Evolutionary conservation across 2,888 invertebrate species (phyloP), one percentile per base, ranked within the genome.

Genomic region (Caenorhabditis sulstoni): DNA sequence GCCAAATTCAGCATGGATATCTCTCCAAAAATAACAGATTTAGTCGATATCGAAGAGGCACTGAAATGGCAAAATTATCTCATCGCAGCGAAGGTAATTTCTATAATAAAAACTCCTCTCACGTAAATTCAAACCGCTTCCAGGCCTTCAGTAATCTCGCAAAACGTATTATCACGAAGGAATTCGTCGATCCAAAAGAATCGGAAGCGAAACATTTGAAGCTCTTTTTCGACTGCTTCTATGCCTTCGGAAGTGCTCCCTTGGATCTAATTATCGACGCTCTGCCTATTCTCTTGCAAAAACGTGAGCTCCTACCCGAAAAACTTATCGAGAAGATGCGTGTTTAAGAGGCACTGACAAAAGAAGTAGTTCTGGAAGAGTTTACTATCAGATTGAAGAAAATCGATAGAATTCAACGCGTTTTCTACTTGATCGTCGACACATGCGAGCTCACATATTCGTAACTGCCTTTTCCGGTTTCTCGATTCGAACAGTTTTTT

Each of bases 91-190:
- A 44, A 53, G 66, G 74, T 74, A 47, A 55, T 1, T 22, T 45
- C 9, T 55, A 3, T 29, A 29, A 29, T 5, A 3, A 14, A 3
- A 11, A 53, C 1, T 64, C 20, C 16, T 37, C 20, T 47, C 20
- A 47, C 22, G 39, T 16, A 29, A 29, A 29, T 29, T 29, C 7
- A 3, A 3, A 29, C 29, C 29, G 29, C 3, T 65, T 74, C 50
- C 59, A 74, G 74, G 74, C 58, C 12, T 73, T 65, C 65, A 58
- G 57, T 41, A 7, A n/a, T 23, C 55, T 64, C 9, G 39, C 29
- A 37, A 18, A 47, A 5, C 29, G n/a, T 16, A 23, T 70, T 12
- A 23, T 53, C 8, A 45, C 22, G 7, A 29, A 37, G 0, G 50
- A 45, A 12, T n/a, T 45, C 12, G 18, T 41, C 14, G 11, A 14